phyloP scores from a whole-genome alignment of 2,888 invertebrate species.

The Gisinianus flammeolus region DNA sequence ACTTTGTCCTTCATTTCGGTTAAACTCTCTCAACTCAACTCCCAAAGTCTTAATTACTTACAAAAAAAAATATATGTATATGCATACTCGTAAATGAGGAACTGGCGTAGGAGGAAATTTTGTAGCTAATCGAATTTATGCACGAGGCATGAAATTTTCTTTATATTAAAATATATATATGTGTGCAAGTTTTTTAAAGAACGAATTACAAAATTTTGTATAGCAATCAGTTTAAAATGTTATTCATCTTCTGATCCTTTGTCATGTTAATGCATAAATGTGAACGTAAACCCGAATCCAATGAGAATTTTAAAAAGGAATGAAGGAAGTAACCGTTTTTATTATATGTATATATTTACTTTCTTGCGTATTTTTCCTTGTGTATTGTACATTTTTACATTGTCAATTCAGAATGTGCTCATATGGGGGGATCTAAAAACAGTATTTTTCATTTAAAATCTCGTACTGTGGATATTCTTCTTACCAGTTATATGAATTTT shows the following conservation, averaged over 20 bases:
- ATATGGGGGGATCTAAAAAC: too few relatives aligned
- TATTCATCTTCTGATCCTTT: neutral
- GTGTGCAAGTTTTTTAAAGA: neutral
- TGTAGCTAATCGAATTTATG: neutral
- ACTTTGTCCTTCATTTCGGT: neutral
- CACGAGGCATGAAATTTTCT: neutral
- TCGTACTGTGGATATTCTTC: too few relatives aligned
- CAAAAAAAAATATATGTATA: too few relatives aligned
- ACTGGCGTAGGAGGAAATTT: too few relatives aligned
- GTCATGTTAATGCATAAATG: neutral
- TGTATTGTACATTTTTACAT: neutral
- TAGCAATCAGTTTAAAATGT: neutral
- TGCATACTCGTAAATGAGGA: too few relatives aligned
- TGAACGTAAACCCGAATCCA: neutral
- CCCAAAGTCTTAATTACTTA: neutral
- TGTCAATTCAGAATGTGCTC: neutral
- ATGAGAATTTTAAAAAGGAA: neutral
- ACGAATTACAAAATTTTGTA: neutral
- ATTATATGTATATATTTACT: neutral
- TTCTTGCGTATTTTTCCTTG: neutral
- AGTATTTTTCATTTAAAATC: too few relatives aligned
- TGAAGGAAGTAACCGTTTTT: neutral
- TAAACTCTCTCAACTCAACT: neutral
- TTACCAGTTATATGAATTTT: too few relatives aligned
- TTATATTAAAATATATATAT: neutral